These are phyloP conservation scores for Pyrgilauda ruficollis DNA, from an alignment of 2,113 vertebrate species.

Conservation along the genomic window DNA sequence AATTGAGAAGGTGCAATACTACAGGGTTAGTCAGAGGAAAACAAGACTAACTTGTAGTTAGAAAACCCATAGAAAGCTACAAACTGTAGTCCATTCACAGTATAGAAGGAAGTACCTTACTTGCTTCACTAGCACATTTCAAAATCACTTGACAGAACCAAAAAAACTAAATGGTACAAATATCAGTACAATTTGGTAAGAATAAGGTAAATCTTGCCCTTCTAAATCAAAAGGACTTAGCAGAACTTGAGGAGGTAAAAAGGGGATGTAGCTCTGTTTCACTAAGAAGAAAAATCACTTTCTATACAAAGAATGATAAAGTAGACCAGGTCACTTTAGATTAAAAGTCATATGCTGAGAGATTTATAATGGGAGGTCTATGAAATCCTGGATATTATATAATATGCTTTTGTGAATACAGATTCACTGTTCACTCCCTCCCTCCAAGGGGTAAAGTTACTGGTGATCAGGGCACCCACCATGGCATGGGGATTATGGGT, in stretches of 20 bases:
- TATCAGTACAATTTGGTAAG: neutral
- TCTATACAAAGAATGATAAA: neutral
- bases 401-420: neutral
- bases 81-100: neutral
- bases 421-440: neutral
- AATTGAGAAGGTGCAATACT: neutral
- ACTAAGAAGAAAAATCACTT: neutral
- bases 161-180: neutral
- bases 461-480: neutral
- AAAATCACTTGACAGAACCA: neutral
- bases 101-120: neutral
- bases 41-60: neutral
- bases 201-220: neutral
- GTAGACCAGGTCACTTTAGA: neutral
- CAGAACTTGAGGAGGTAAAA: neutral
- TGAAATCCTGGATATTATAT: neutral
- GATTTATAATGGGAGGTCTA: neutral
- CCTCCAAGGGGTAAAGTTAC: neutral
- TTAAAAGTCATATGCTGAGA: neutral
- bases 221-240: neutral
- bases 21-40: neutral
- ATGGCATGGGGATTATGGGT: too few species aligned
- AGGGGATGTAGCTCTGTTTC: neutral
- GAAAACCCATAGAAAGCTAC: neutral
- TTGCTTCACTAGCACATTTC: neutral